Base-by-base conservation (phyloP, 37 sponge, comb jelly and placozoan species). In the Dysidea cf. avara region DNA sequence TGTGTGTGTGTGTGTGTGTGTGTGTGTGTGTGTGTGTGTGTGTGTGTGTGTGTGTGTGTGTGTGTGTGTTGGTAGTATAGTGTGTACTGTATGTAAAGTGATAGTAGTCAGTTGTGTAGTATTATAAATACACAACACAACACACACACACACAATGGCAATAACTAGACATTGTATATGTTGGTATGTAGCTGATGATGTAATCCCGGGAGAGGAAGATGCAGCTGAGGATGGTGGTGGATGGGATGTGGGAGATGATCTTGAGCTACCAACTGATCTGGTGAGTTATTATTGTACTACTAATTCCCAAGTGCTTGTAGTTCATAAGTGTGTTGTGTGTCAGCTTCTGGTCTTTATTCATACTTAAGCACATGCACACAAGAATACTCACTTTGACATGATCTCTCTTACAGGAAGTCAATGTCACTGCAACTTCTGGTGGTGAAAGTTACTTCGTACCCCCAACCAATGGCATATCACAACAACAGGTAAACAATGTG, bases 231-330 rank as follows among this genome's bases (percentile, higher is more conserved):
- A 56, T 38, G 92, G 81, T 0, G 92, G 83, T 29, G 92, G 91
- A 17, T 86, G 85, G 94, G 91, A 96, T 46, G 95, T 82, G 31
- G 96, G 63, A 18, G 98, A 90, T 59, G 98, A 94, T 11, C 81
- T 97, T 29, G 92, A 91, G n/a, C 87, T 97, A 30, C 99, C 99
- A n/a, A 64, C 88, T 31, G 99, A 97, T 53, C 71, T 97, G 60
- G 97, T 84, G 32, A 65, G 80, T 17, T 38, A 13, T 20, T 62
- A 16, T 78, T 18, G 28, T 16, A 21, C 22, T 9, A 32, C 0
- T n/a, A 35, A 9, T 21, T 36, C 4, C 7, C 24, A 18, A 5
- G 32, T 70, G 38, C 24, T 14, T 7, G 17, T 39, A n/a, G 6
- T 38, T 1, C 46, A 29, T 38, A 43, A 16, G 1, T 69, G 22